Conservation (phyloP, 2,888 invertebrate species). For the Coleophora deauratella region DNA sequence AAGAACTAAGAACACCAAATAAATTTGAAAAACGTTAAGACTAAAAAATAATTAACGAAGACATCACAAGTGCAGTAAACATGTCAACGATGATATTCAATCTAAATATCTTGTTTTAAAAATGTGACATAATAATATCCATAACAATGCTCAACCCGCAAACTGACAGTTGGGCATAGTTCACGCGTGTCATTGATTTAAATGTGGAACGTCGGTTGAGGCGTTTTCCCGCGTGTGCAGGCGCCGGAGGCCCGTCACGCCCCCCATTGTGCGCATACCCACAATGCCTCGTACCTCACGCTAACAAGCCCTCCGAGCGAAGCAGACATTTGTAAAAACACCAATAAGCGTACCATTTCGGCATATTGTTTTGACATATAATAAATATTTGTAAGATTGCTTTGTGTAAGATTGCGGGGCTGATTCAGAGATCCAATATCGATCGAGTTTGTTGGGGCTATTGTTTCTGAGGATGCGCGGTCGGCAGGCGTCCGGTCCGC, state of each 20-base stretch:
- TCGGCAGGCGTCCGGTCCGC: slow-evolving; percentile 36
- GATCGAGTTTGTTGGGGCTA: slow-evolving; percentile 43
- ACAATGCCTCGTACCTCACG: slow-evolving; percentile 69
- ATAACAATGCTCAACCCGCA: no score
- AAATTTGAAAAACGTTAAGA: no score
- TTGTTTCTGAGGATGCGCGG: slow-evolving; percentile 37
- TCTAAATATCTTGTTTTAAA: no score
- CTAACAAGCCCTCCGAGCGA: slow-evolving; percentile 70
- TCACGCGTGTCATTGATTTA: slow-evolving; percentile 51
- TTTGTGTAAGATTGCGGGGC: slow-evolving; percentile 50
- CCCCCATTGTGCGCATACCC: slow-evolving; percentile 52
- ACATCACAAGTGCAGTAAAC: no score
- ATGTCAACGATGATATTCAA: no score
- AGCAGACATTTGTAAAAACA: slow-evolving; percentile 68
- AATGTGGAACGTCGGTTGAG: slow-evolving; percentile 32
- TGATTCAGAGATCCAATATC: slow-evolving; percentile 49
- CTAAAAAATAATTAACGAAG: no score
- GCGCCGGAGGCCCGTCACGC: slow-evolving; percentile 56
- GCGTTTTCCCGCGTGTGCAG: slow-evolving; percentile 20
- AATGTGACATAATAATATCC: no score
- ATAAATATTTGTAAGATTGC: slow-evolving; percentile 72
- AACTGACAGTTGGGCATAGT: slow-evolving; percentile 17
- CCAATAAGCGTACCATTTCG: slow-evolving; percentile 70
- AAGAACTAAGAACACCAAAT: no score
- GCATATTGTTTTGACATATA: slow-evolving; percentile 75